Evolutionary conservation across 2,797 vertebrate species (phyloP), one percentile per base, ranked within the genome.

Genomic region (Dendrocincla tyrannina): DNA sequence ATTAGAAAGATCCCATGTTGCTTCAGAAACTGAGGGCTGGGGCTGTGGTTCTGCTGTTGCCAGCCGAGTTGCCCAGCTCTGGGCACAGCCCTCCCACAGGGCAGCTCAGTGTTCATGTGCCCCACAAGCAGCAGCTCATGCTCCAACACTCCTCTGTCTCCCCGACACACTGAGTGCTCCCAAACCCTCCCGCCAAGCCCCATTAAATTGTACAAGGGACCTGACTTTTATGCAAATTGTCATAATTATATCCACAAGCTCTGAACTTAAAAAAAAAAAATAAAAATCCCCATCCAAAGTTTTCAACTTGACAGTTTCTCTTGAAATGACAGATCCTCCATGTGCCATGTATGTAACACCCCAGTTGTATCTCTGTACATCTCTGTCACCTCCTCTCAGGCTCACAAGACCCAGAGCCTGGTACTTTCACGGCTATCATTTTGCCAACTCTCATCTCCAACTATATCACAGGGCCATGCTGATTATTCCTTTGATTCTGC

Each of bases 341-440:
- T 87, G 88, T 86, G 89, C 80, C 77, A 47, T 3, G 4, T 64
- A 87, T 91, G 70, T 96, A 91, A 96, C 96, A 95, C 91, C 59
- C 94, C 77, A 85, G 83, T 80, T 95, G 89, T 95, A 96, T 96
- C 91, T 95, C 69, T 90, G 76, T 74, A 70, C 91, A 80, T 85
- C 88, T 85, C 88, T 93, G 93, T 94, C 96, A 94, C 80, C 83
- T 96, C 89, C 74, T 90, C 67, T 95, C 89, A 95, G 70, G 67
- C 93, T 97, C 91, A 96, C 56, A 89, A 85, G 76, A 94, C 92
- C 75, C 66, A 83, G 78, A 79, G 89, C 67, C 73, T 75, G 74
- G 47, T 92, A 79, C 46, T 93, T 95, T 74, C 94, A 90, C 1
- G 0, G 74, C 41, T 97, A 85, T 70, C 13, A 0, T 63, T 91